These are phyloP conservation scores for Drosophila algonquin DNA, from an alignment of 2,888 invertebrate genomes.

Conservation along the genomic window DNA sequence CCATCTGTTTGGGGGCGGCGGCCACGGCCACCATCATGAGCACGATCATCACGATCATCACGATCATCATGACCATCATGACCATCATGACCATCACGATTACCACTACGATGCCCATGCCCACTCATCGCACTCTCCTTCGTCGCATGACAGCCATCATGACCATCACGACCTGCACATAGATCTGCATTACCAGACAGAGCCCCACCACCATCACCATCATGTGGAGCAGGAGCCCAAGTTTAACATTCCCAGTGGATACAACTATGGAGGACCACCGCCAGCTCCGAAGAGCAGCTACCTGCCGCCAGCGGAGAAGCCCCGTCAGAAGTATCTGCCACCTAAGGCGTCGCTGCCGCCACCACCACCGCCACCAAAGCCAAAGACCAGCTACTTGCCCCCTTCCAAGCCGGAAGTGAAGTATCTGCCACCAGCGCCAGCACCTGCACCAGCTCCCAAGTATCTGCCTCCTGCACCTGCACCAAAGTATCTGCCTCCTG, in stretches of 20 bases:
- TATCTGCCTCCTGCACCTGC: slow-evolving; percentile 41
- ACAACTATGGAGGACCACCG: slow-evolving; percentile 52
- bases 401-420: slow-evolving; percentile 34
- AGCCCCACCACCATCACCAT: slow-evolving; percentile 47
- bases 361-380: slow-evolving; percentile 45
- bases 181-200: slow-evolving; percentile 50
- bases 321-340: slow-evolving; percentile 38
- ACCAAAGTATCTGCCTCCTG: slow-evolving; percentile 45
- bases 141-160: slow-evolving; percentile 38
- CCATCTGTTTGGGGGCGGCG: slow-evolving; percentile 53
- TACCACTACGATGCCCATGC: slow-evolving; percentile 28
- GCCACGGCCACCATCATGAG: slow-evolving; percentile 45
- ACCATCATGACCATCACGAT: slow-evolving; percentile 21
- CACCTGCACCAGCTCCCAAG: neutral
- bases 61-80: slow-evolving; percentile 34
- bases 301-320: slow-evolving; percentile 29
- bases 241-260: slow-evolving; percentile 49
- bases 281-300: slow-evolving; percentile 5
- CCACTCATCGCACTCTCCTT: neutral
- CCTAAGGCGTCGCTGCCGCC: slow-evolving; percentile 42
- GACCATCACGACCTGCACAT: slow-evolving; percentile 44
- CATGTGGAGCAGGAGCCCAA: slow-evolving; percentile 31
- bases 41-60: slow-evolving; percentile 28
- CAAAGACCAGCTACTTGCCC: slow-evolving; percentile 45
- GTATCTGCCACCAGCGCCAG: slow-evolving; percentile 30